Evolutionary conservation across 1,140 invertebrate genomes (phyloP), one percentile per base, ranked within the genome.

Genomic region (Drosophila serrata): DNA sequence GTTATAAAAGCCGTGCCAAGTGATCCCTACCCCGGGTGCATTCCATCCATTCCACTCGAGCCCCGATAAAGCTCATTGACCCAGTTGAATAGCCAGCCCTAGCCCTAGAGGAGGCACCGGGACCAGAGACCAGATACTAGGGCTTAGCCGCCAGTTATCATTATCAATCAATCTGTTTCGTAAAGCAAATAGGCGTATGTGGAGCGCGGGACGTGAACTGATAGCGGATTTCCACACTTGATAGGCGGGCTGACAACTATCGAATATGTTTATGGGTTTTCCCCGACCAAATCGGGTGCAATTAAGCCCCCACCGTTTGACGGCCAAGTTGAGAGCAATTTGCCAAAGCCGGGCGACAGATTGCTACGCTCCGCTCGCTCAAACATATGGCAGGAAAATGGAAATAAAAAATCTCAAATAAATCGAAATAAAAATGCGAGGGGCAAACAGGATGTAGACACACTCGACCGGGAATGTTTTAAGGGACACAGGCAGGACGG

Each of bases 391-490:
- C 40, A 49, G 59, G 58, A 75, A 78, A 82, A 78, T 63, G 70
- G 59, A 60, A 40, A 62, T 46, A 53, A 69, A 65, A 58, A 74
- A 56, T 17, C 19, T 53, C 7, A 80, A 67, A 46, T 43, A 72
- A 70, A 72, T 59, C n/a, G 49, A 72, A 72, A 72, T 72, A 64
- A 72, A 84, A 85, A 62, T 60, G 60, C 35, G 57, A 77, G 77
- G 74, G 75, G 58, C 85, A 88, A 90, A 90, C 85, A 88, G 85
- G 85, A 88, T 88, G 85, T 90, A 82, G 85, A 79, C 59, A 75
- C 59, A 70, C 69, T 78, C 60, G 84, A 39, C 53, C n/a, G 64
- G 75, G 77, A 61, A 37, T 61, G 15, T 45, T 40, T 68, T 43
- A 19, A 70, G 51, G 65, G 51, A 49, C 33, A 19, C 64, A 40